phyloP scores from a whole-genome alignment of 2,888 invertebrate genomes.

The Hymenopus coronatus region DNA sequence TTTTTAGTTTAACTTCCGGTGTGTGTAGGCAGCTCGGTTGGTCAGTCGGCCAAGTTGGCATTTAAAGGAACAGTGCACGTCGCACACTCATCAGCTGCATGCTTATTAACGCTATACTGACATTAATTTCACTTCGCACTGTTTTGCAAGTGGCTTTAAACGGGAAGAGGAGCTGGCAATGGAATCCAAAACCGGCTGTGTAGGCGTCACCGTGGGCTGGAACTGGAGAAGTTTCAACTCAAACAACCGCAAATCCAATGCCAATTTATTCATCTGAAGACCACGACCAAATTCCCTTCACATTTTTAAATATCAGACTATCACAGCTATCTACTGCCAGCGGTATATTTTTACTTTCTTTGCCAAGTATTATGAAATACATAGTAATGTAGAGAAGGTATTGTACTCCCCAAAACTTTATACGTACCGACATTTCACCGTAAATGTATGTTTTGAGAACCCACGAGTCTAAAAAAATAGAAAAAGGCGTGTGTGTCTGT shows the following conservation, averaged over 20 bases:
- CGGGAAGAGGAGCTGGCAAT: not conserved
- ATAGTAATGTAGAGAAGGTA: too few relatives aligned
- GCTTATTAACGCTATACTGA: not conserved
- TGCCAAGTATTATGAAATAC: too few relatives aligned
- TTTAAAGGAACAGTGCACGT: conserved; percentile 14
- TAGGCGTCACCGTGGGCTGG: not conserved
- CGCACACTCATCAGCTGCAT: conserved; percentile 24
- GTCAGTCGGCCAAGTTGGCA: not conserved
- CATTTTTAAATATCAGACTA: too few relatives aligned
- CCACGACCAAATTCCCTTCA: too few relatives aligned
- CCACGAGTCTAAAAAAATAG: too few relatives aligned
- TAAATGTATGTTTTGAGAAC: too few relatives aligned
- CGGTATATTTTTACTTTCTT: too few relatives aligned
- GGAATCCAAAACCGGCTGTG: not conserved
- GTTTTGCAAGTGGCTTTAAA: not conserved
- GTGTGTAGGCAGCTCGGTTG: not conserved
- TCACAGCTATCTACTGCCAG: too few relatives aligned
- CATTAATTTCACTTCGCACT: conserved; percentile 25
- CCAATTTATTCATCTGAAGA: not conserved
- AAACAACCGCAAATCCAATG: not conserved
- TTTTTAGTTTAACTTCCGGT: not conserved
- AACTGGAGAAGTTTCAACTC: not conserved
- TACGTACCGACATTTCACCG: too few relatives aligned
- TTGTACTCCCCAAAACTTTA: too few relatives aligned
- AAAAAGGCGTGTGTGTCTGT: too few relatives aligned